Percentiles rank a stretch among this genome's conserved stretches.
phyloP scores from a whole-genome alignment of 2,888 invertebrate species.

The Ischnura elegans region DNA sequence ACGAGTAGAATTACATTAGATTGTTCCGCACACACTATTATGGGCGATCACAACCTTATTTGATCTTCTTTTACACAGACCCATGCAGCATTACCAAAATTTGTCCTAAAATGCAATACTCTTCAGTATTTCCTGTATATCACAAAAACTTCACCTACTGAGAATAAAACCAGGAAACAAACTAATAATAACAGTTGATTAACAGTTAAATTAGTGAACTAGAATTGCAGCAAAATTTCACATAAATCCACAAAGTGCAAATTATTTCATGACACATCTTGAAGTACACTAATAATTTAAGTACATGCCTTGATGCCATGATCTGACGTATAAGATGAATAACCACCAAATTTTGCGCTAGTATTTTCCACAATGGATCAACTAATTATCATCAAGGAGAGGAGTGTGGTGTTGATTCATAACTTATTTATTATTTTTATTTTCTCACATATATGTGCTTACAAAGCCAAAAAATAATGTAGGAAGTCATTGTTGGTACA shows the following conservation, averaged over 20 bases:
- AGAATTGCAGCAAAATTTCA: not conserved
- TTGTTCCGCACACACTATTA: not conserved
- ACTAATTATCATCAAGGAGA: no score
- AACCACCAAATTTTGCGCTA: no score
- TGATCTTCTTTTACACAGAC: not conserved
- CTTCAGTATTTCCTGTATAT: not conserved
- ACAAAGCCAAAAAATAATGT: constrained; percentile 49
- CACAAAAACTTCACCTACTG: not conserved
- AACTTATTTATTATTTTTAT: no score
- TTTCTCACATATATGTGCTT: constrained; percentile 26
- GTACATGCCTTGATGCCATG: constrained; percentile 2
- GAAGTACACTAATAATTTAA: not conserved
- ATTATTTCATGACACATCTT: not conserved
- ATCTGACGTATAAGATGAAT: no score
- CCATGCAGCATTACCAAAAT: not conserved
- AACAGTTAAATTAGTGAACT: not conserved
- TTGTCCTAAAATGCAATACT: not conserved
- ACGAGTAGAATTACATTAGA: constrained; percentile 14
- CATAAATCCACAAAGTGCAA: not conserved
- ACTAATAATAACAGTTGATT: not conserved
- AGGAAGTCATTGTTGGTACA: constrained; percentile 44
- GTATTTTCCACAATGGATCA: no score
- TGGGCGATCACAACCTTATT: constrained; percentile 20
- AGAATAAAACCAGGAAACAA: not conserved
- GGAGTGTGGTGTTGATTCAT: no score